Evolutionary conservation across 2,888 invertebrate genomes (phyloP).

Genomic region (Loripinus fragilis): DNA sequence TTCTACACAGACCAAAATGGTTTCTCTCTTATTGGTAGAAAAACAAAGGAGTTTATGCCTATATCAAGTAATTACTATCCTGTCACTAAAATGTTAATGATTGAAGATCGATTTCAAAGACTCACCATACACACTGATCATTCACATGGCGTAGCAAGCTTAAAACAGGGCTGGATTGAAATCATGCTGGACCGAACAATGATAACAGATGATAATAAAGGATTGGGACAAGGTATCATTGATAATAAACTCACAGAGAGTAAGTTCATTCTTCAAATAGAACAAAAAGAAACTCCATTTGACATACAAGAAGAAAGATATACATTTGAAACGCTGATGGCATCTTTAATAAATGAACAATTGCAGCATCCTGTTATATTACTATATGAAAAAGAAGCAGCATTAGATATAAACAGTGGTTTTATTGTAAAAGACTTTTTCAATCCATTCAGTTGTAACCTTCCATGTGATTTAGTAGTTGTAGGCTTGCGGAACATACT

Average conservation of each 20-base stretch:
- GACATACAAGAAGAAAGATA: conserved; percentile 35
- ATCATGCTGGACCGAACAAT: conserved; percentile 81
- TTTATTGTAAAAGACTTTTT: conserved; percentile 54
- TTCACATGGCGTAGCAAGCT: conserved; percentile 79
- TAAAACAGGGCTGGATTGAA: conserved; percentile 77
- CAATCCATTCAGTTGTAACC: conserved; percentile 46
- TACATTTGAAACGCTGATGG: conserved; percentile 60
- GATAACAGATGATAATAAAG: conserved; percentile 78
- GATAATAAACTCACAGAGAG: conserved; percentile 75
- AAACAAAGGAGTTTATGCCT: conserved; percentile 65
- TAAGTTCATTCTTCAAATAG: conserved; percentile 73
- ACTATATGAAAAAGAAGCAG: conserved; percentile 59
- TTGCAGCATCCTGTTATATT: conserved; percentile 62
- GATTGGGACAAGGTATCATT: conserved; percentile 79
- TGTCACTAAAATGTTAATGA: conserved; percentile 74
- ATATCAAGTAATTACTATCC: conserved; percentile 81
- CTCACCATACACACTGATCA: conserved; percentile 78
- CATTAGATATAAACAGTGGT: conserved; percentile 20
- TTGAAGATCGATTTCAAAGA: conserved; percentile 75
- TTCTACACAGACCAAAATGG: conserved; percentile 82
- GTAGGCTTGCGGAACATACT: conserved; percentile 73
- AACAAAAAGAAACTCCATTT: conserved; percentile 47
- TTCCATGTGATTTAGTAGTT: conserved; percentile 74
- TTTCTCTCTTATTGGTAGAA: conserved; percentile 76
- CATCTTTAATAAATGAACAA: conserved; percentile 57